Evolutionary conservation across 1,140 invertebrate genomes (phyloP), one percentile per base, ranked within the genome.

Genomic region (Microplitis mediator): DNA sequence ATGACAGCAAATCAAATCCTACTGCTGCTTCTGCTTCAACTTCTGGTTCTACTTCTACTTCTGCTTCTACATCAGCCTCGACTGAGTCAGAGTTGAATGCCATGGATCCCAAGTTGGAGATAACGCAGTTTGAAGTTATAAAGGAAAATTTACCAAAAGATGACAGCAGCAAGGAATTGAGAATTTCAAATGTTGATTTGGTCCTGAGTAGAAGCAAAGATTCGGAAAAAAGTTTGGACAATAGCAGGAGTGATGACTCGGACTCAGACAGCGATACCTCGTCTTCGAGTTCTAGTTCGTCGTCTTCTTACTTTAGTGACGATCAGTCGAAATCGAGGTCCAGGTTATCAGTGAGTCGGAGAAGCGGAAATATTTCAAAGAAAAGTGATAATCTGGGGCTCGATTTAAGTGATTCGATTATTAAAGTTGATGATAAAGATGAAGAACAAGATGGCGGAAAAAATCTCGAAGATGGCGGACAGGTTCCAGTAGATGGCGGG

Each of bases 41-140:
- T 45, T 52, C 8, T 39, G 63, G 5, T 6, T 45, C 39, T 9
- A 5, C 39, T 6, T 45, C 39, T 9, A 5, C 39, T 6, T 9
- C 8, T 39, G 63, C 54, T 70, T 50, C 62, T 45, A 45, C 39
- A 9, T 45, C 39, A 45, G 39, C 39, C 6, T 9, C 1, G 6
- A 45, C 39, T 3, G 39, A 45, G 5, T 9, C 39, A 11, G 39
- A 68, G 51, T 9, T 34, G 32, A n/a, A 75, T 34, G 11, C 51
- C 5, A 16, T 11, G 13, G 34, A n/a, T 6, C 32, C 39, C 0
- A 73, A 69, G 39, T 31, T 72, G 4, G 84, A 84, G 67, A 84
- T 86, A 32, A 84, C 82, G n/a, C 82, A 86, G 13, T 86, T 85
- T 35, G 84, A 85, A 72, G 85, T 86, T 0, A 85, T 86, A 0